These are phyloP conservation scores for Miniopterus natalensis DNA, from an alignment of 2,113 vertebrate genomes.

Conservation along the genomic window DNA sequence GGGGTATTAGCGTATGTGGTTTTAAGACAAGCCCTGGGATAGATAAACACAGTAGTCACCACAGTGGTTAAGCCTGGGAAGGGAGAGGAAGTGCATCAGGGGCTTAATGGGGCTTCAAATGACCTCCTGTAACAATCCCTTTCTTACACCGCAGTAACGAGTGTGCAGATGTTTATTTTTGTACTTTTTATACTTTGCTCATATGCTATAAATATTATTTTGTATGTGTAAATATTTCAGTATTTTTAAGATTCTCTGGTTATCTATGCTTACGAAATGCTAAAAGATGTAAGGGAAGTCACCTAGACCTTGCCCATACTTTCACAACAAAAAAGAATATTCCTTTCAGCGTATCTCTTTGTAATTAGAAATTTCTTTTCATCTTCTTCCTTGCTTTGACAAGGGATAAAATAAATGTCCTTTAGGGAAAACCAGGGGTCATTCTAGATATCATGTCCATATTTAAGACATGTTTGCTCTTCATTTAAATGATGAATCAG, in stretches of 20 bases:
- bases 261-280: background rate
- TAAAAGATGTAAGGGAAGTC: background rate
- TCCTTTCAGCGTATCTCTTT: background rate
- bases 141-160: background rate
- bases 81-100: background rate
- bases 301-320: background rate
- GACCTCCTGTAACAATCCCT: background rate
- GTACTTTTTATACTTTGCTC: background rate
- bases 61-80: background rate
- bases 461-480: conserved; percentile 4
- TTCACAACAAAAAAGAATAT: background rate
- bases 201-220: background rate
- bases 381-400: background rate
- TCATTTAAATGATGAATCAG: conserved; percentile 39
- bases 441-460: background rate
- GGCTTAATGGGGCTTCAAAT: background rate
- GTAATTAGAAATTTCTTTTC: conserved; percentile 38
- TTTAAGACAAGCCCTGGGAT: conserved; percentile 32
- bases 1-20: background rate
- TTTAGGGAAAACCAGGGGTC: conserved; percentile 3
- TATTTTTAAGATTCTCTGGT: background rate
- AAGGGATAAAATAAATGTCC: conserved; percentile 31
- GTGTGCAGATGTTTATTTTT: background rate
- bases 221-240: background rate
- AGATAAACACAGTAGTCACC: background rate